Evolutionary conservation across 2,888 invertebrate genomes (phyloP).

Genomic region (Acanthosoma haemorrhoidale): DNA sequence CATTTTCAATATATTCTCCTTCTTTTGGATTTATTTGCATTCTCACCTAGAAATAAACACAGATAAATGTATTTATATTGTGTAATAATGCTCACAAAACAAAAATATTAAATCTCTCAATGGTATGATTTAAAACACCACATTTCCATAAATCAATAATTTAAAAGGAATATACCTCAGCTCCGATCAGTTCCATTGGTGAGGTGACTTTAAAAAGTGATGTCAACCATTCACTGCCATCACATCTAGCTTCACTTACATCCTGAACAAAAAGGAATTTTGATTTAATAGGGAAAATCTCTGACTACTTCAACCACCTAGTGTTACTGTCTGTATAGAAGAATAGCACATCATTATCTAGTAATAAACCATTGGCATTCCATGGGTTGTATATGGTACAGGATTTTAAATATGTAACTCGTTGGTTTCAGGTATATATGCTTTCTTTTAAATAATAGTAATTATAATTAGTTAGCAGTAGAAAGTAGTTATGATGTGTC

Average conservation of each 20-base stretch:
- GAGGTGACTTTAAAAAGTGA: conserved; percentile 32
- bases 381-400: not conserved
- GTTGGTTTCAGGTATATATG: too few relatives aligned
- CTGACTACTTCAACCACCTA: not conserved
- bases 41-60: conserved; percentile 25
- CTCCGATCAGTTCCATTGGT: conserved; percentile 31
- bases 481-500: too few relatives aligned
- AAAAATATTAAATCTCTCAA: too few relatives aligned
- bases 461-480: too few relatives aligned
- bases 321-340: not conserved
- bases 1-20: conserved; percentile 34
- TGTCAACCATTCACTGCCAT: conserved; percentile 38
- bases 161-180: conserved; percentile 32
- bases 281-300: not conserved
- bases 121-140: too few relatives aligned
- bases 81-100: too few relatives aligned
- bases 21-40: conserved; percentile 30
- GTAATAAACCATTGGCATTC: too few relatives aligned
- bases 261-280: conserved; percentile 27
- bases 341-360: too few relatives aligned
- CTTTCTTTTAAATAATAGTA: too few relatives aligned
- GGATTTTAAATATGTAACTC: not conserved
- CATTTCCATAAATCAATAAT: too few relatives aligned
- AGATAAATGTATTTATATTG: too few relatives aligned
- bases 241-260: conserved; percentile 30